Evolutionary conservation across 1,140 invertebrate genomes (phyloP).

Genomic region (Drosophila pandora): DNA sequence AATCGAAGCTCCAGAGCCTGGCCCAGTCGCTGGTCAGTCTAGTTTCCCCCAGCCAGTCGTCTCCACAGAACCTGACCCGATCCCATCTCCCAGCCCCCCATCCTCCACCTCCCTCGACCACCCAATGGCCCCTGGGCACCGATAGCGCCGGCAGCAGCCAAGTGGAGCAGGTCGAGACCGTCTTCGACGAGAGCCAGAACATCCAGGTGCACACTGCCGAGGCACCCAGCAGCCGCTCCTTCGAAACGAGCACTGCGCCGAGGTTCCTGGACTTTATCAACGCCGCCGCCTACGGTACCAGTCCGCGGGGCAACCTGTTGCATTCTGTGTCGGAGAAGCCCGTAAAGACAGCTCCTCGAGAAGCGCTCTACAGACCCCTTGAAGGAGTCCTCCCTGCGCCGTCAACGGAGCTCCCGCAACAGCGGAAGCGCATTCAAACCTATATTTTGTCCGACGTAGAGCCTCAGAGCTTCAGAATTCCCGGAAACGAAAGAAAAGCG

Average conservation of each 20-base stretch:
- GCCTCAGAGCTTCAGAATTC: conserved; percentile 73
- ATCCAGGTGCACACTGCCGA: conserved; percentile 60
- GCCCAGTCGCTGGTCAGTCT: conserved; percentile 49
- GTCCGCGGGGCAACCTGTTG: conserved; percentile 51
- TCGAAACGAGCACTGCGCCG: conserved; percentile 55
- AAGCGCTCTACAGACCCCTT: conserved; percentile 12
- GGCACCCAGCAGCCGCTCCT: conserved; percentile 41
- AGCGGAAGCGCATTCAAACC: conserved; percentile 67
- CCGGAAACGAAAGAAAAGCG: conserved; percentile 6
- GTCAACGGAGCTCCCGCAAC: conserved; percentile 9
- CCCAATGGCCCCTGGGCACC: conserved; percentile 36
- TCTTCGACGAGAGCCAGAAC: conserved; percentile 68
- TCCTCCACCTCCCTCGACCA: conserved; percentile 3
- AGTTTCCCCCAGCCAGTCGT: conserved; percentile 37
- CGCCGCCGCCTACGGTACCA: conserved; percentile 59
- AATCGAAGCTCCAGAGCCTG: conserved; percentile 60
- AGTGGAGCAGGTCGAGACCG: conserved; percentile 52
- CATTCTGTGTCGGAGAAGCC: conserved; percentile 22
- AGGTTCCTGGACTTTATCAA: conserved; percentile 68
- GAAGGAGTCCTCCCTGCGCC: neutral
- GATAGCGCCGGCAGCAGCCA: conserved; percentile 44
- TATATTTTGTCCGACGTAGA: conserved; percentile 73
- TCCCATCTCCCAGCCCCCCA: conserved; percentile 5
- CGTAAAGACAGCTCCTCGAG: conserved; percentile 10
- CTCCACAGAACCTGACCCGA: conserved; percentile 6